Percentiles rank a stretch among this genome's conserved stretches.
These are phyloP conservation scores for Sebastes minor DNA, from an alignment of 2,797 vertebrate genomes.

Conservation along the genomic window DNA sequence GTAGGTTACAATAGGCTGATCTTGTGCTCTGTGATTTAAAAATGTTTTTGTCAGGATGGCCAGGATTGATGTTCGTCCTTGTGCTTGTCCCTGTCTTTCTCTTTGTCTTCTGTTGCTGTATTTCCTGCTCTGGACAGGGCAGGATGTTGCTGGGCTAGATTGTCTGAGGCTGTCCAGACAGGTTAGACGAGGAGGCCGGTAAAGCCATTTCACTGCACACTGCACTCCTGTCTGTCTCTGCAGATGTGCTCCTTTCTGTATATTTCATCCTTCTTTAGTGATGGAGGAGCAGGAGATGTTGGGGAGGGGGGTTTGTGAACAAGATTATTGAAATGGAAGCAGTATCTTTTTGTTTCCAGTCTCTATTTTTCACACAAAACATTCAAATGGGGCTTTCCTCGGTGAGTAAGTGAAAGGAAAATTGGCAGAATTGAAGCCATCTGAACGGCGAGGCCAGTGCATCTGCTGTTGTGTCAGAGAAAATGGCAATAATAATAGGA, in stretches of 20 bases:
- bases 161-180: conserved; percentile 66
- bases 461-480: conserved; percentile 53
- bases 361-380: conserved; percentile 6
- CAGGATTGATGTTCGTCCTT: conserved; percentile 37
- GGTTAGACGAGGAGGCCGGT: conserved; percentile 73
- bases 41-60: conserved; percentile 67
- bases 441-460: conserved; percentile 32
- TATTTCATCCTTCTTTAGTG: conserved; percentile 54
- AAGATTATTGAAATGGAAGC: conserved; percentile 33
- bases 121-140: conserved; percentile 50
- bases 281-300: conserved; percentile 32
- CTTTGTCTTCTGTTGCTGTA: conserved; percentile 51
- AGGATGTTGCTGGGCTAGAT: conserved; percentile 57
- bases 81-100: conserved; percentile 30
- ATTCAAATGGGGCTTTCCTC: conserved; percentile 18
- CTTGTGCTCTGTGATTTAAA: conserved; percentile 40
- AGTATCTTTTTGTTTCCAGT: conserved; percentile 34
- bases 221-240: conserved; percentile 59
- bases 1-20: conserved; percentile 39
- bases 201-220: conserved; percentile 66
- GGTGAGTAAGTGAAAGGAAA: conserved; percentile 8
- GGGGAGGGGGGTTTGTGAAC: conserved; percentile 5
- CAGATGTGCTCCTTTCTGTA: conserved; percentile 56
- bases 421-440: conserved; percentile 14
- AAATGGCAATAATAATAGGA: conserved; percentile 45